phyloP scores from a whole-genome alignment of 1,140 invertebrate species.

The Drosophila prosaltans region DNA sequence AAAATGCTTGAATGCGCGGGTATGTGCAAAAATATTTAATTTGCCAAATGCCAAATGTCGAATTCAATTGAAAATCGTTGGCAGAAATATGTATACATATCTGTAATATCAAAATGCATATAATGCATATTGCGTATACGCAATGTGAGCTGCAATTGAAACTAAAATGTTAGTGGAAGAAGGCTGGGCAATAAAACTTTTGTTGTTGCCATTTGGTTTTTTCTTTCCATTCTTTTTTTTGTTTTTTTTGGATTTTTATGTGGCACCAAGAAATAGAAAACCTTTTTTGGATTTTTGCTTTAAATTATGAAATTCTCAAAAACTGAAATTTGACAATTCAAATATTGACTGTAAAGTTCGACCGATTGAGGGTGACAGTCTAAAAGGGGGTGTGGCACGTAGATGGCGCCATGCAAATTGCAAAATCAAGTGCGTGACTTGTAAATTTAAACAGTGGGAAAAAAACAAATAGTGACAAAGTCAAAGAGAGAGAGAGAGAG shows the following conservation, averaged over 20 bases:
- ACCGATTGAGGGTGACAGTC: not conserved
- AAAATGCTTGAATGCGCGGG: constrained; percentile 17
- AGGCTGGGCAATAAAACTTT: not conserved
- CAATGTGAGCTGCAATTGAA: constrained; percentile 21
- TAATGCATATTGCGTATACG: constrained; percentile 51
- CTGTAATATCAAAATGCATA: constrained; percentile 8
- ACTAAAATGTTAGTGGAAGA: not conserved
- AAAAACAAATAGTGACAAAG: constrained; percentile 17
- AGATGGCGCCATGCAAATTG: constrained; percentile 68
- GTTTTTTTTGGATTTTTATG: not conserved
- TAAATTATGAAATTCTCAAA: constrained; percentile 19
- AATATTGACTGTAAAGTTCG: constrained; percentile 7
- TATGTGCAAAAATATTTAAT: constrained; percentile 55
- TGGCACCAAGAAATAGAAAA: constrained; percentile 19
- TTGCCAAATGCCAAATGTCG: constrained; percentile 50
- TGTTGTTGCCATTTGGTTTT: not conserved
- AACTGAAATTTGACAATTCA: constrained; percentile 21
- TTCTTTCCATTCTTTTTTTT: not conserved
- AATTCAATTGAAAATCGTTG: constrained; percentile 8
- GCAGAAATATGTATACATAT: constrained; percentile 7
- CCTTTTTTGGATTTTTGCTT: constrained; percentile 3
- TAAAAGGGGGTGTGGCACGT: constrained; percentile 43
- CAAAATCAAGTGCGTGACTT: constrained; percentile 76
- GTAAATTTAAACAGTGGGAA: constrained; percentile 46
- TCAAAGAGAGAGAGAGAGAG: not conserved